Conservation (phyloP, 2,888 invertebrate genomes). For the Zelleria hepariella region DNA sequence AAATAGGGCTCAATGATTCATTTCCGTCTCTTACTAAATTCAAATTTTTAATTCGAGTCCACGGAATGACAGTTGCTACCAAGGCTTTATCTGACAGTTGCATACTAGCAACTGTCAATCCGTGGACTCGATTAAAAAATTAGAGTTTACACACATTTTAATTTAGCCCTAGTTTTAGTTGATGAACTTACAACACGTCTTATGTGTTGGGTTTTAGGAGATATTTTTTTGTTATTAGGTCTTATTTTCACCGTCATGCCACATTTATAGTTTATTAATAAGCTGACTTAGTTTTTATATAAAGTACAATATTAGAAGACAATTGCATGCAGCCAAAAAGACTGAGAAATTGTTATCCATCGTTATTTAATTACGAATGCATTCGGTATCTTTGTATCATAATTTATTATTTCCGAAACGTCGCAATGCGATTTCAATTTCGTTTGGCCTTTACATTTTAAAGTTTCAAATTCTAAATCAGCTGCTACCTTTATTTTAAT, state of each 20-base stretch:
- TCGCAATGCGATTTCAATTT: not conserved
- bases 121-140: no score
- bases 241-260: not conserved
- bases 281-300: not conserved
- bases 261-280: not conserved
- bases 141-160: not conserved
- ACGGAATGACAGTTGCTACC: no score
- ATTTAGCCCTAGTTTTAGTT: not conserved
- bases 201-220: not conserved
- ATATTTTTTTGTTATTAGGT: not conserved
- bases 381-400: not conserved
- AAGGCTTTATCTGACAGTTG: no score
- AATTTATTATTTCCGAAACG: no score
- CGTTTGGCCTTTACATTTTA: no score
- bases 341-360: not conserved
- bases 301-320: not conserved
- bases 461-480: slow-evolving; percentile 23
- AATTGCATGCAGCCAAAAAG: not conserved
- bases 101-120: no score
- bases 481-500: slow-evolving; percentile 23
- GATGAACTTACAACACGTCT: not conserved
- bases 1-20: not conserved
- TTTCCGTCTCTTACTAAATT: not conserved
- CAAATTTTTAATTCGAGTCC: no score
- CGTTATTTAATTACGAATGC: not conserved